Conservation (phyloP, 2,888 invertebrate genomes). For the Stramonita haemastoma region DNA sequence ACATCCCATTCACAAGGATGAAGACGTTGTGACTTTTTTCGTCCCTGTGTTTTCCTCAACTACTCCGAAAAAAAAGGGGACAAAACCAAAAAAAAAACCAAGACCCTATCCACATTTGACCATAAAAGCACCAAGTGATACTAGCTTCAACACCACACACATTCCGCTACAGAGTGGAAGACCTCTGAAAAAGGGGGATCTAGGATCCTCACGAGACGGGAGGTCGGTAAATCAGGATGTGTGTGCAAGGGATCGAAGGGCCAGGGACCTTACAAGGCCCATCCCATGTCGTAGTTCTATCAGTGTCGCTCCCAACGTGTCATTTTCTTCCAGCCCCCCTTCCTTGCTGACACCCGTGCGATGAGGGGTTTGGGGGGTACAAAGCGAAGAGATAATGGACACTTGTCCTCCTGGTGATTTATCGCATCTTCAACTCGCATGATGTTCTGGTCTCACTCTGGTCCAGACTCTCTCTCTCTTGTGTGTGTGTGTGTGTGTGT, state of each 20-base stretch:
- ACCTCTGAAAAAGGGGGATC: neutral
- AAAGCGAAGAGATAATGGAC: slow-evolving; percentile 22
- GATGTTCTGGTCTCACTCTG: neutral
- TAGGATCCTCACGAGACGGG: neutral
- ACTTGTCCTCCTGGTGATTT: neutral
- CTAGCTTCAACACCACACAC: too few relatives aligned
- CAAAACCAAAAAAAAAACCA: too few relatives aligned
- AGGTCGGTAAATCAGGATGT: slow-evolving; percentile 15
- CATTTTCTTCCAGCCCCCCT: slow-evolving; percentile 20
- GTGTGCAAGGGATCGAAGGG: neutral
- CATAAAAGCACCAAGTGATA: too few relatives aligned
- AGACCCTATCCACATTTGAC: too few relatives aligned
- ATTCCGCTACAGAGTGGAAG: neutral
- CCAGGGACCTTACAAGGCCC: slow-evolving; percentile 4
- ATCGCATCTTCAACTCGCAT: neutral
- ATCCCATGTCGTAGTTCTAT: slow-evolving; percentile 26
- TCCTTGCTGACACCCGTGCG: neutral
- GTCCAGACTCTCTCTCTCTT: neutral
- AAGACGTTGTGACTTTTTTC: too few relatives aligned
- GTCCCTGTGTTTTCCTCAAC: too few relatives aligned
- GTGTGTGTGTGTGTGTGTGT: too few relatives aligned
- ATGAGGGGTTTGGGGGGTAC: neutral
- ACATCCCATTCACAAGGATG: too few relatives aligned
- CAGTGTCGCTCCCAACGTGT: slow-evolving; percentile 27
- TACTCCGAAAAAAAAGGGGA: too few relatives aligned